phyloP scores from a whole-genome alignment of 2,888 invertebrate genomes.

The Barypeithes pellucidus region DNA sequence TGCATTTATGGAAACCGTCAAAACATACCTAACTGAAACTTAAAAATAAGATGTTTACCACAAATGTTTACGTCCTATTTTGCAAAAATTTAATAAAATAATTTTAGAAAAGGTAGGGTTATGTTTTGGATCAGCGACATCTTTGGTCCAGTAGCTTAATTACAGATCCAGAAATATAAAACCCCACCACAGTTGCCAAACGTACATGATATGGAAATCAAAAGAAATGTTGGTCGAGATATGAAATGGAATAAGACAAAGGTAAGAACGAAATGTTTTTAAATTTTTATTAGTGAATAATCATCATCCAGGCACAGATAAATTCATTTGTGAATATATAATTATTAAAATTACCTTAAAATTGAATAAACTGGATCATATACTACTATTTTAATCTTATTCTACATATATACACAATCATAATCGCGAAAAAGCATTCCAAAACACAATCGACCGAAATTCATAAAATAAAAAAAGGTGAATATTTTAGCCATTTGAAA shows the following conservation, averaged over 20 bases:
- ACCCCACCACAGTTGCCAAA: neutral
- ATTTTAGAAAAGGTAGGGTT: neutral
- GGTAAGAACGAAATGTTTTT: constrained; percentile 9
- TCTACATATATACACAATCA: constrained; percentile 64
- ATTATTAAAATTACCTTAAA: constrained; percentile 65
- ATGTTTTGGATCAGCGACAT: neutral
- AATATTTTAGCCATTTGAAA: neutral
- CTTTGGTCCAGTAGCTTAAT: neutral
- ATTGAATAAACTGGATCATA: constrained; percentile 54
- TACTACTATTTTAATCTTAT: constrained; percentile 57
- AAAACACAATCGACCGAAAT: constrained; percentile 11
- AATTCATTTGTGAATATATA: constrained; percentile 69
- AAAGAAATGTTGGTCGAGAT: no score
- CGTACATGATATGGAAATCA: neutral
- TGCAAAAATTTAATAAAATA: neutral
- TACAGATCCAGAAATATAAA: neutral
- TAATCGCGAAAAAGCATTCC: constrained; percentile 25
- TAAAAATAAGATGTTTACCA: no score
- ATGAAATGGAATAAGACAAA: neutral
- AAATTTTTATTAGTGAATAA: constrained; percentile 66
- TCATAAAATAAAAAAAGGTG: neutral
- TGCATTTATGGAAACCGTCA: neutral
- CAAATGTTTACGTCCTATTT: neutral
- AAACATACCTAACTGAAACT: neutral
- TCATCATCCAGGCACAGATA: constrained; percentile 68